Percentiles rank a stretch among this genome's conserved stretches.
Conservation (phyloP, 2,113 vertebrate genomes). For the Oryzias javanicus region DNA sequence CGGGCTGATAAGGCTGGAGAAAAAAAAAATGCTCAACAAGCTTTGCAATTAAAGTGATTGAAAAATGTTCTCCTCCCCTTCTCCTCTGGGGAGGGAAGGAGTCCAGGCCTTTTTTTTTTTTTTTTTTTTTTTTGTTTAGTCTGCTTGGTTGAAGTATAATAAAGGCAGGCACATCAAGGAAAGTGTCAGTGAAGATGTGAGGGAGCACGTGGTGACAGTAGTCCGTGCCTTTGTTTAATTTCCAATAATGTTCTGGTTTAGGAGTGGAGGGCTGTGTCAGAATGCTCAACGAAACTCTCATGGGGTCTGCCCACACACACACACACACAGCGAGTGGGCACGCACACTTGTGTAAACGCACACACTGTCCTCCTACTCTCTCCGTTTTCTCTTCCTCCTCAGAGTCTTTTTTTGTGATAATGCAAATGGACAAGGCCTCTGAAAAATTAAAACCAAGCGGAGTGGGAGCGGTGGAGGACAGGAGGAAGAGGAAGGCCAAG, state of each 20-base stretch:
- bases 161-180: constrained; percentile 26
- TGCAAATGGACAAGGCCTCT: constrained; percentile 31
- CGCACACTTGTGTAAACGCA: constrained; percentile 3
- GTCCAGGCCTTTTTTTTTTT: neutral
- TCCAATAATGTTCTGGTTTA: constrained; percentile 41
- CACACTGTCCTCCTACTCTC: constrained; percentile 15
- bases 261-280: constrained; percentile 18
- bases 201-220: neutral
- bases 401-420: constrained; percentile 20
- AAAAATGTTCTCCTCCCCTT: constrained; percentile 20
- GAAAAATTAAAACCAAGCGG: constrained; percentile 26
- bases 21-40: constrained; percentile 22
- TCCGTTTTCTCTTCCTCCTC: constrained; percentile 20
- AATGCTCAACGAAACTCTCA: constrained; percentile 21
- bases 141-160: constrained; percentile 23
- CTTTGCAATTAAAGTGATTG: constrained; percentile 49
- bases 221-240: constrained; percentile 34
- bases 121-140: constrained; percentile 24
- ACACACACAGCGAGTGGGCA: neutral
- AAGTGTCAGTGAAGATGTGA: constrained; percentile 4
- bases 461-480: neutral
- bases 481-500: constrained; percentile 8
- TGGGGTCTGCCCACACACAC: constrained; percentile 14
- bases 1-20: constrained; percentile 43
- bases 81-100: neutral